Percentiles rank a stretch among this genome's conserved stretches.
Conservation (phyloP, 2,797 vertebrate species). For the Trichosurus vulpecula region DNA sequence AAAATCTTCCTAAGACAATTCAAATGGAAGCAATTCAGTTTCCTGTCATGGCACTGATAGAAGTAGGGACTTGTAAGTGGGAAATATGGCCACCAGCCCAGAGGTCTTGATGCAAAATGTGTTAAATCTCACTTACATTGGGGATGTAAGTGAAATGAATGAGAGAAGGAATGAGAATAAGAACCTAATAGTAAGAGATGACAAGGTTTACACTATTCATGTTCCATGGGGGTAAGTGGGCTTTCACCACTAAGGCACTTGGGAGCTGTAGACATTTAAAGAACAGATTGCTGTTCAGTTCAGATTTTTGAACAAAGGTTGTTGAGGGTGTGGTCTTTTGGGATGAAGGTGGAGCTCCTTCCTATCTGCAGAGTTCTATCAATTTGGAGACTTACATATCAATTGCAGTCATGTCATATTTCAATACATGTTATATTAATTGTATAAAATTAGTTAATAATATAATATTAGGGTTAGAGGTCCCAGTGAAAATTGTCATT, state of each 20-base stretch:
- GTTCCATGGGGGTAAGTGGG: not conserved
- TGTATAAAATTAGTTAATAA: not conserved
- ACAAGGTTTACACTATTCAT: not conserved
- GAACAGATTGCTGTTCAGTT: not conserved
- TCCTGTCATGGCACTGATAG: too few species aligned
- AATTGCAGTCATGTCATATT: not conserved
- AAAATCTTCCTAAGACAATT: not conserved
- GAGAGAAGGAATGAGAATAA: not conserved
- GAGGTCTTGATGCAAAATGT: not conserved
- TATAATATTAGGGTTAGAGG: not conserved
- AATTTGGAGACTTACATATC: not conserved
- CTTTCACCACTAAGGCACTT: not conserved
- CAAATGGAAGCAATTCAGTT: not conserved
- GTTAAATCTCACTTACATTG: not conserved
- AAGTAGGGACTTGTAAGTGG: not conserved
- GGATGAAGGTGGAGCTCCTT: not conserved
- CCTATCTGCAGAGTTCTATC: not conserved
- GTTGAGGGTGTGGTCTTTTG: not conserved
- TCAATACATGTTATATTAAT: not conserved
- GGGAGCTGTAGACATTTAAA: not conserved
- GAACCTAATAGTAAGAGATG: not conserved
- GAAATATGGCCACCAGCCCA: not conserved
- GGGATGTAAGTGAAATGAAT: not conserved
- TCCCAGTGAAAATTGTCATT: not conserved
- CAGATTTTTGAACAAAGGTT: not conserved